These are phyloP conservation scores for Eristalis pertinax DNA, from an alignment of 2,888 invertebrate species.

Conservation along the genomic window DNA sequence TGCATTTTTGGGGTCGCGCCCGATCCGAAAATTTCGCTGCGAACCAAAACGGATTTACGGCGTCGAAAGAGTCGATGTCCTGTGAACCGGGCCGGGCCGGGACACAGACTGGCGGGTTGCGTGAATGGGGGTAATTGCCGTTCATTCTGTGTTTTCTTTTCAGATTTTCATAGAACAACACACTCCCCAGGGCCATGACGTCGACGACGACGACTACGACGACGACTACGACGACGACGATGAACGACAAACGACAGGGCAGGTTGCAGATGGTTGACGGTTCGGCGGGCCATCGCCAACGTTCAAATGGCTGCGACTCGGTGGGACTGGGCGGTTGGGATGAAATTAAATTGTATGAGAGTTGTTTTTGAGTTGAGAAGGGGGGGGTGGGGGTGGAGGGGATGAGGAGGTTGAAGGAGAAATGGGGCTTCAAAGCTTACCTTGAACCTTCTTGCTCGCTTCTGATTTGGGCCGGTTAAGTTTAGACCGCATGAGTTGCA, in stretches of 20 bases:
- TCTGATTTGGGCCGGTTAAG: slow-evolving; percentile 94
- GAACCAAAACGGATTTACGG: neutral
- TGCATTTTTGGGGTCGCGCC: neutral
- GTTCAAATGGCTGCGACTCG: neutral
- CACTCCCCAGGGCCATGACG: neutral
- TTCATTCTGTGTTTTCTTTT: slow-evolving; percentile 12
- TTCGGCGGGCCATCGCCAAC: neutral
- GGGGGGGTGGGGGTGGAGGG: neutral
- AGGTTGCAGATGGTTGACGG: neutral
- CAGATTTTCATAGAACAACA: slow-evolving; percentile 25
- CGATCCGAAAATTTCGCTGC: neutral
- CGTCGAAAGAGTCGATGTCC: slow-evolving; percentile 1
- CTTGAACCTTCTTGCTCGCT: slow-evolving; percentile 86
- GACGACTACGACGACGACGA: no score
- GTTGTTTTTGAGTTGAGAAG: neutral
- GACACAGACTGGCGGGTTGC: neutral
- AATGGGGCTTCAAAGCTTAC: slow-evolving; percentile 73
- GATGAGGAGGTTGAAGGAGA: no score
- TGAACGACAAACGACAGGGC: neutral
- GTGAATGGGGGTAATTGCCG: slow-evolving; percentile 25
- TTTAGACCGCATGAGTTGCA: slow-evolving; percentile 97
- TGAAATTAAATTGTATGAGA: slow-evolving; percentile 36
- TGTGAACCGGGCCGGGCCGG: neutral
- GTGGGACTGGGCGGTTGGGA: neutral
- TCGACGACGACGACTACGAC: neutral